Base-by-base conservation (phyloP, 2,888 invertebrate genomes). In the Napeogenes inachia region DNA sequence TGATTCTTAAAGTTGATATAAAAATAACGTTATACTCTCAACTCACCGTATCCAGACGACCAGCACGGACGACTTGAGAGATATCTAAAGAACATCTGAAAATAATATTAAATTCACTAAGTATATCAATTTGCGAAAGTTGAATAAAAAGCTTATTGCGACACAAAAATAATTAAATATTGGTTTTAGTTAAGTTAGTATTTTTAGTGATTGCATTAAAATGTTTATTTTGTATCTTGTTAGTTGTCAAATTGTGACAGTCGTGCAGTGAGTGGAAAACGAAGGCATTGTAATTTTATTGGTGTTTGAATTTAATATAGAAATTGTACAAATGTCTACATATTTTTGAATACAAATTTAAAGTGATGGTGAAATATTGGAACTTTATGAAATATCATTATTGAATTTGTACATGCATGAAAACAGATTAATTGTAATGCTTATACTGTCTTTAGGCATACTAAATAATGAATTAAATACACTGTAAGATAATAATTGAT, bases 81-180 rank as follows among this genome's bases (percentile, higher is more conserved):
- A 90, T 89, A 67, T 90, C 89, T 71, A 90, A 68, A 13, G 88
- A 84, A 68, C 90, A 90, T 68, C 89, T 89, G 83, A 47, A 62
- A 50, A 50, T 5, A 50, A 50, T 5, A 21, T 21, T 21, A n/a
- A 32, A n/a, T 33, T 12, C 38, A 35, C 38, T 38, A 5, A 10
- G 38, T 55, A 35, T 35, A 55, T 55, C 13, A 55, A 3, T 10
- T 42, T 12, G 8, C 38, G 2, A 10, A 8, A 42, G 8, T 30
- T 50, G 5, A 21, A 50, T 8, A 30, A 5, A 21, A 21, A 30
- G 6, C 12, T 13, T 21, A 47, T n/a, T 21, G 21, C 21, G 21
- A 21, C 21, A n/a, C 47, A 13, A n/a, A 47, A 47, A 47, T 21
- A 47, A n/a, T 13, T 13, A 3, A 47, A 30, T 50, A n/a, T 30